Conservation (phyloP, 2,797 vertebrate species). For the Masticophis lateralis region DNA sequence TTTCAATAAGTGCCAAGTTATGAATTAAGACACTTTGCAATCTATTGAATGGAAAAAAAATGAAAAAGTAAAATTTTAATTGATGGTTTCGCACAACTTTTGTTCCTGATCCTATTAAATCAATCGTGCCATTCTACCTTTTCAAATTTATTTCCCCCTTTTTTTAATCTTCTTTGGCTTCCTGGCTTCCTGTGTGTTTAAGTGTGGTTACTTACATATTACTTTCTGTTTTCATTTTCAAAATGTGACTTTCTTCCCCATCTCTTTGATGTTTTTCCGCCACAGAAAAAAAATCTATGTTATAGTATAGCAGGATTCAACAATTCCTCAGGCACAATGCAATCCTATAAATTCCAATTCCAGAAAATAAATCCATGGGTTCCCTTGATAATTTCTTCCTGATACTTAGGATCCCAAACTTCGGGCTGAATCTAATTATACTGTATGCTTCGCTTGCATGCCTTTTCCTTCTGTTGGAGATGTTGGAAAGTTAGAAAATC, state of each 20-base stretch:
- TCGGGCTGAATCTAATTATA: not conserved
- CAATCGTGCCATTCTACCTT: constrained; percentile 48
- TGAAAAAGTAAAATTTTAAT: constrained; percentile 48
- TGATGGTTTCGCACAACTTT: constrained; percentile 57
- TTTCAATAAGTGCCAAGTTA: constrained; percentile 77
- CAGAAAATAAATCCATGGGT: not conserved
- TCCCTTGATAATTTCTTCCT: not conserved
- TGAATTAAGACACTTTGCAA: constrained; percentile 73
- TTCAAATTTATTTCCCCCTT: not conserved
- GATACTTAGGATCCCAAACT: not conserved
- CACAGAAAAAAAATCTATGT: not conserved
- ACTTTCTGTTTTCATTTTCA: constrained; percentile 26
- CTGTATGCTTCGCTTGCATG: not conserved
- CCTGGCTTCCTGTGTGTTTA: not conserved
- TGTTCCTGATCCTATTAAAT: constrained; percentile 61
- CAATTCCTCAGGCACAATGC: not conserved
- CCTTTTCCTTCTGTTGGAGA: constrained; percentile 48
- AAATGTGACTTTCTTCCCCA: not conserved
- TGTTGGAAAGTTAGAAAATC: constrained; percentile 36
- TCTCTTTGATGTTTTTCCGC: not conserved
- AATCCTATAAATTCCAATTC: not conserved
- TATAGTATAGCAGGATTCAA: not conserved
- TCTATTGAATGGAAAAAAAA: constrained; percentile 61
- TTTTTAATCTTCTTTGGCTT: too few relatives aligned
- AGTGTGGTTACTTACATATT: constrained; percentile 16